Evolutionary conservation across 2,888 invertebrate genomes (phyloP).

Genomic region (Cecidostiba fungosa): DNA sequence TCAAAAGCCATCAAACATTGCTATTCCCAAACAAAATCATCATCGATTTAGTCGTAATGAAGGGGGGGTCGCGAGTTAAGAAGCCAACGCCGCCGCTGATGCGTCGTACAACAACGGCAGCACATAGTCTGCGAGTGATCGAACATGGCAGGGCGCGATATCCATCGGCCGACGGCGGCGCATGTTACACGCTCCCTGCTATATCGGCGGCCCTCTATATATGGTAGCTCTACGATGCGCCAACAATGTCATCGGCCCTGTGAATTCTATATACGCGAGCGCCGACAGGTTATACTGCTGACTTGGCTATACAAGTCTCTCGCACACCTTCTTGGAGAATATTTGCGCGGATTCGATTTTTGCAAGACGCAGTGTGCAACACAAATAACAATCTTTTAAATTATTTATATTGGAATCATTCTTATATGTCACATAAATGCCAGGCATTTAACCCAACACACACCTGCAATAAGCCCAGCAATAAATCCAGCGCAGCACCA

Average conservation of each 20-base stretch:
- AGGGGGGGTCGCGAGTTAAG: neutral
- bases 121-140: slow-evolving; percentile 45
- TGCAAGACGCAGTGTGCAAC: too few relatives aligned
- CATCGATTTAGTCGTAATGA: slow-evolving; percentile 3
- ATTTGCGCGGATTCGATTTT: too few relatives aligned
- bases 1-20: too few relatives aligned
- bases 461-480: neutral
- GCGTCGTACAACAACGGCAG: slow-evolving; percentile 5
- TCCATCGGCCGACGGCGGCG: slow-evolving; percentile 37
- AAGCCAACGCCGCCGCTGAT: neutral
- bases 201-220: neutral
- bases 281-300: neutral
- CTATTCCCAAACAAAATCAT: neutral
- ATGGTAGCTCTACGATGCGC: slow-evolving; percentile 5
- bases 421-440: neutral
- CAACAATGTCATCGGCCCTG: slow-evolving; percentile 37
- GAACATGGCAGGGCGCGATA: slow-evolving; percentile 63
- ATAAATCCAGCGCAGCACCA: neutral
- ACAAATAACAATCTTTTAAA: too few relatives aligned
- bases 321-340: neutral
- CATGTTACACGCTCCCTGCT: slow-evolving; percentile 27
- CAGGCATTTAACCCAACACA: neutral
- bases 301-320: neutral
- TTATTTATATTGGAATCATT: too few relatives aligned
- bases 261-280: slow-evolving; percentile 4